Conservation (phyloP, 2,888 invertebrate genomes). For the Morpho achilles region DNA sequence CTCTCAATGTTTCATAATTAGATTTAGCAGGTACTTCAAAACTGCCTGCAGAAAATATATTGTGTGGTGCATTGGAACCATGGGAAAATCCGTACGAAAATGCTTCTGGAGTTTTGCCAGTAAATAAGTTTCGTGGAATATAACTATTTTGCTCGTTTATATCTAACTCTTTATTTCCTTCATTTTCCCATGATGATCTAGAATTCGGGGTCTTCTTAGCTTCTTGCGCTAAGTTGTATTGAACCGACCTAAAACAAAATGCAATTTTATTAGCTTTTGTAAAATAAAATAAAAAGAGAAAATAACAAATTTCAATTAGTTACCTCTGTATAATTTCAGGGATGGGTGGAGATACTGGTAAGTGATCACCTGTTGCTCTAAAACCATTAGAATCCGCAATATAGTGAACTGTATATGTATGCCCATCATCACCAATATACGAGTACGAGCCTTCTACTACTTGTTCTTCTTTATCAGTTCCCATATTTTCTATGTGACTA, state of each 20-base stretch:
- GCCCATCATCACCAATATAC: slow-evolving; percentile 81
- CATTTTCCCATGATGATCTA: slow-evolving; percentile 55
- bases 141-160: slow-evolving; percentile 43
- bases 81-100: slow-evolving; percentile 63
- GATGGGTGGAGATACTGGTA: slow-evolving; percentile 87
- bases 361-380: slow-evolving; percentile 86
- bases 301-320: neutral
- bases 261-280: neutral
- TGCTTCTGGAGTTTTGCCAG: slow-evolving; percentile 70
- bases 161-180: slow-evolving; percentile 46
- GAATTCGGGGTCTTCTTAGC: slow-evolving; percentile 59
- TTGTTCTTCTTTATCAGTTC: slow-evolving; percentile 79
- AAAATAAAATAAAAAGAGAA: neutral
- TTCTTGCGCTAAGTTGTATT: slow-evolving; percentile 72
- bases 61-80: slow-evolving; percentile 47
- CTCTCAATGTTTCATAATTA: slow-evolving; percentile 45
- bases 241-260: slow-evolving; percentile 53
- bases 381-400: slow-evolving; percentile 88
- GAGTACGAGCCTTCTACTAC: slow-evolving; percentile 82
- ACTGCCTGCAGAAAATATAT: slow-evolving; percentile 51
- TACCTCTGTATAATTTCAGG: slow-evolving; percentile 84
- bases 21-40: slow-evolving; percentile 51
- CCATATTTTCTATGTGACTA: slow-evolving; percentile 77
- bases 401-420: slow-evolving; percentile 81
- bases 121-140: slow-evolving; percentile 53